A percentile compares a stretch with the other conserved stretches of the same genome.
Evolutionary conservation across 1,140 invertebrate species (phyloP).

Genomic region (Cepaea nemoralis): DNA sequence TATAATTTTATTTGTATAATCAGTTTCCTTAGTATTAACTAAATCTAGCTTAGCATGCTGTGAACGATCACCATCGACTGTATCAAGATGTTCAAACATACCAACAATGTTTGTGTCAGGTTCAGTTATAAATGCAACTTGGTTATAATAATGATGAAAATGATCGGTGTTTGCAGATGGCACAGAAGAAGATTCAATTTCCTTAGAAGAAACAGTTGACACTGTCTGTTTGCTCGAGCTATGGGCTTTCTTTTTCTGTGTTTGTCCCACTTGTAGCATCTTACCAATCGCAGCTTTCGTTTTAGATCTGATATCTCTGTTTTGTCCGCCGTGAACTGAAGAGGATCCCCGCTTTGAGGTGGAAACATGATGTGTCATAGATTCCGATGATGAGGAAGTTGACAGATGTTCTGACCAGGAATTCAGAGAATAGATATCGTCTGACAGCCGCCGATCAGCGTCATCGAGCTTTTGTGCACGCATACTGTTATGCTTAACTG

Average conservation of each 20-base stretch:
- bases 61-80: not conserved
- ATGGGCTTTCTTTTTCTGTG: not conserved
- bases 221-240: not conserved
- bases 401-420: constrained; percentile 15
- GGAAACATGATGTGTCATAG: not conserved
- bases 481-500: not conserved
- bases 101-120: not conserved
- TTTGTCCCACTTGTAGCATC: not conserved
- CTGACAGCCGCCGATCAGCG: not conserved
- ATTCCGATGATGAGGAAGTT: not conserved
- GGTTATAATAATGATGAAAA: too few species aligned
- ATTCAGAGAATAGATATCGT: constrained; percentile 17
- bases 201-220: not conserved
- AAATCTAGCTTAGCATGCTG: not conserved
- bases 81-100: not conserved
- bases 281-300: not conserved
- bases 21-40: not conserved
- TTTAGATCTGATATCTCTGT: not conserved
- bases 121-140: not conserved
- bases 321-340: not conserved
- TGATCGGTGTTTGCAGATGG: not conserved
- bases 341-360: not conserved
- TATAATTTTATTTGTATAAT: not conserved
- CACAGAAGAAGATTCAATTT: not conserved
- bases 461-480: not conserved